Evolutionary conservation across 2,113 vertebrate genomes (phyloP).

Genomic region (Uropsilus gracilis): DNA sequence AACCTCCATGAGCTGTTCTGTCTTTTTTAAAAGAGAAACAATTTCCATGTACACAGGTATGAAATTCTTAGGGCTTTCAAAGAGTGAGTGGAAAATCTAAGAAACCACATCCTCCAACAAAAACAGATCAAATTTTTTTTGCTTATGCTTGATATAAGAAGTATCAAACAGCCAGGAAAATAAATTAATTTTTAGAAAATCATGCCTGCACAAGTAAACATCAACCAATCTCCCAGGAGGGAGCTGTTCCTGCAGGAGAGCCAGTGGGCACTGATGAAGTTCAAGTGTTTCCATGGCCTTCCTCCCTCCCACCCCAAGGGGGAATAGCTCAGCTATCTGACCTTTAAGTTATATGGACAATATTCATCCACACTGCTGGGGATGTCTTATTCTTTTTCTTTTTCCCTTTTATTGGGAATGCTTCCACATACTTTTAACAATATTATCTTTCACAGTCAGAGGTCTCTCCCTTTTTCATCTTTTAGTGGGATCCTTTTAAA

Average conservation of each 20-base stretch:
- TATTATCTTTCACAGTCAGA: constrained; percentile 23
- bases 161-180: not conserved
- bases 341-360: not conserved
- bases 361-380: not conserved
- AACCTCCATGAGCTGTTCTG: not conserved
- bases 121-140: not conserved
- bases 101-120: not conserved
- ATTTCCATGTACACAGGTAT: not conserved
- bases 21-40: not conserved
- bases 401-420: not conserved
- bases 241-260: not conserved
- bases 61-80: not conserved
- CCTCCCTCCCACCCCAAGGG: not conserved
- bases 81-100: not conserved
- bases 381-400: not conserved
- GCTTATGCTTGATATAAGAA: not conserved
- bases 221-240: not conserved
- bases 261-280: not conserved
- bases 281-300: not conserved
- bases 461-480: not conserved
- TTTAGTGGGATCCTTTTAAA: not conserved
- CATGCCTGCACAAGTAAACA: not conserved
- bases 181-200: constrained; percentile 32
- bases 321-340: not conserved
- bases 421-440: not conserved